Percentiles rank a stretch among this genome's conserved stretches.
Conservation (phyloP, 2,797 vertebrate species). For the Gymnothorax javanicus region DNA sequence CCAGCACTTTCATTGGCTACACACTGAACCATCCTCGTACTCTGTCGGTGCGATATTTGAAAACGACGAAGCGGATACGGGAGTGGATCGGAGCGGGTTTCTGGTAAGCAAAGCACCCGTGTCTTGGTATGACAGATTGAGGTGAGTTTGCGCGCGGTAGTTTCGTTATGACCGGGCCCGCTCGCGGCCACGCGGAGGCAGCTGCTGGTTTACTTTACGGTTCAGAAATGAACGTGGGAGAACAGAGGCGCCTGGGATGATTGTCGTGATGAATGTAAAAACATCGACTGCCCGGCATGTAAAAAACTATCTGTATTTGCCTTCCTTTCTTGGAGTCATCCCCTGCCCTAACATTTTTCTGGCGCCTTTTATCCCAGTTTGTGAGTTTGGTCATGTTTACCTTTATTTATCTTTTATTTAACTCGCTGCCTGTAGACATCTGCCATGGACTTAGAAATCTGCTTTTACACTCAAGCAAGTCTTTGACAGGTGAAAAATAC, state of each 20-base stretch:
- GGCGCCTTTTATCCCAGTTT: neutral
- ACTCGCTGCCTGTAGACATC: neutral
- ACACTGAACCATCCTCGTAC: neutral
- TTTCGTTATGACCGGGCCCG: constrained; percentile 33
- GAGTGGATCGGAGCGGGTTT: constrained; percentile 50
- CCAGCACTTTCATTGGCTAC: neutral
- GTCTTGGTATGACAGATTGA: constrained; percentile 64
- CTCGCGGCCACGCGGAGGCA: constrained; percentile 15
- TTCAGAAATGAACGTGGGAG: constrained; percentile 23
- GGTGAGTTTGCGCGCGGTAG: constrained; percentile 48
- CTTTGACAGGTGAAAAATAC: constrained; percentile 38
- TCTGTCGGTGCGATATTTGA: constrained; percentile 48
- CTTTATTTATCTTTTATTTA: too few relatives aligned
- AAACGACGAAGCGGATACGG: constrained; percentile 8
- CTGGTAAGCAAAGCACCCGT: constrained; percentile 65
- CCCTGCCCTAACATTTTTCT: neutral
- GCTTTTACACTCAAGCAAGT: neutral
- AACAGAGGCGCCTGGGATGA: neutral
- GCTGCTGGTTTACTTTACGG: too few relatives aligned
- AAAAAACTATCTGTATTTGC: neutral
- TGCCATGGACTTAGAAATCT: too few relatives aligned
- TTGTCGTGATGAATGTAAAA: neutral
- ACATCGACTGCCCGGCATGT: neutral
- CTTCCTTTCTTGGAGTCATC: neutral
- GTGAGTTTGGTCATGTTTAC: neutral